phyloP scores from a whole-genome alignment of 2,888 invertebrate genomes.

The Allacma fusca region DNA sequence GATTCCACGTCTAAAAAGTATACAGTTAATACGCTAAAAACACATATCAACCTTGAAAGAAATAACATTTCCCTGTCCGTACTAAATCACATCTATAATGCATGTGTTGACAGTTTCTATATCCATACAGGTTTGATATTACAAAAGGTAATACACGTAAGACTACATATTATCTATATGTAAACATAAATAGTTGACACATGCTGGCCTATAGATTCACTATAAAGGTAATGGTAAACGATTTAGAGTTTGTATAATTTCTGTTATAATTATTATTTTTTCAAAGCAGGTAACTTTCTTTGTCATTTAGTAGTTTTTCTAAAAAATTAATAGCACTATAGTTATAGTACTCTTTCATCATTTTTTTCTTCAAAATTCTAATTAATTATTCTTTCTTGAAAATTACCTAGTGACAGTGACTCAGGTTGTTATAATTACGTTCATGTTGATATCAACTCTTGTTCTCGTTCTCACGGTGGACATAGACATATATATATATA shows the following conservation, averaged over 20 bases:
- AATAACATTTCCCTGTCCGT: too few relatives aligned
- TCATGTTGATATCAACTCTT: too few relatives aligned
- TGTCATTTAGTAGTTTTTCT: conserved; percentile 18
- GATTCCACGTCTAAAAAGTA: conserved; percentile 12
- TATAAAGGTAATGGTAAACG: not conserved
- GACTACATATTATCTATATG: conserved; percentile 11
- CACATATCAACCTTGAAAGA: not conserved
- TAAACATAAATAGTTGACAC: conserved; percentile 21
- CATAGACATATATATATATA: too few relatives aligned
- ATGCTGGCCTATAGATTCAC: conserved; percentile 22
- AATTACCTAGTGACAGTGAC: not conserved
- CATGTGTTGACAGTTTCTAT: not conserved
- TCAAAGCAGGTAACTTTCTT: conserved; percentile 33
- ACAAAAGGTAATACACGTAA: conserved; percentile 11
- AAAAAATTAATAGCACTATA: not conserved
- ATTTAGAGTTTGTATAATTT: conserved; percentile 15
- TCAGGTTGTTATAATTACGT: too few relatives aligned
- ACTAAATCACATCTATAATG: too few relatives aligned
- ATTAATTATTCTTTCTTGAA: not conserved
- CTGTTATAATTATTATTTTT: conserved; percentile 1
- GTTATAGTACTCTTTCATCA: not conserved
- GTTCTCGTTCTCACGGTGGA: too few relatives aligned
- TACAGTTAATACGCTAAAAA: conserved; percentile 3
- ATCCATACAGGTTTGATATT: not conserved
- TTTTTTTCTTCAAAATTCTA: not conserved